phyloP scores from a whole-genome alignment of 2,797 vertebrate species.

The Tragelaphus eurycerus region DNA sequence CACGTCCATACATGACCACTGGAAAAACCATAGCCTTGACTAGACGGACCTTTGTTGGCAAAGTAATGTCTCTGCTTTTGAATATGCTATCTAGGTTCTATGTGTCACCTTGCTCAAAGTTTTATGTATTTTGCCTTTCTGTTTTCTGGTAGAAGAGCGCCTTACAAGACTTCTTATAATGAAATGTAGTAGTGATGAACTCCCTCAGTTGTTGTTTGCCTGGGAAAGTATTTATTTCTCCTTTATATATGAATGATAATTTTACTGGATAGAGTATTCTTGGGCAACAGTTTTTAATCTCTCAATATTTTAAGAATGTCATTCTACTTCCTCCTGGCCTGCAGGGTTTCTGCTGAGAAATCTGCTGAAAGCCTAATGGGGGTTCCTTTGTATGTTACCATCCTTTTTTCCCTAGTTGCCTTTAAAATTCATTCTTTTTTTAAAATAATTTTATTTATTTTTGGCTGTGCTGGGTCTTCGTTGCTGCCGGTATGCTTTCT shows the following conservation, averaged over 20 bases:
- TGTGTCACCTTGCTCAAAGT: neutral
- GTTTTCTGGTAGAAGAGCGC: neutral
- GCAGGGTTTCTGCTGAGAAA: neutral
- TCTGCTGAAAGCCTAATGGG: neutral
- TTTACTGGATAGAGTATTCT: neutral
- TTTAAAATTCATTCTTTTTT: neutral
- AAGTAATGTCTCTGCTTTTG: too few species aligned
- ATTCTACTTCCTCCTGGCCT: neutral
- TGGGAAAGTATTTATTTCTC: neutral
- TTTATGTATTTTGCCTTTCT: neutral
- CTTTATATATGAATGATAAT: neutral
- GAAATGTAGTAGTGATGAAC: neutral
- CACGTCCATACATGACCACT: too few species aligned
- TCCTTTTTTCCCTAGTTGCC: neutral
- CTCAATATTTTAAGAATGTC: neutral
- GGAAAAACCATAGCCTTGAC: too few species aligned
- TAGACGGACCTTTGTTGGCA: too few species aligned
- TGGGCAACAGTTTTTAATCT: neutral
- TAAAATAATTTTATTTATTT: neutral
- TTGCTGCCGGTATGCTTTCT: neutral
- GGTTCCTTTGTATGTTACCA: neutral
- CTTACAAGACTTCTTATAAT: neutral
- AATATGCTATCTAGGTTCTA: neutral
- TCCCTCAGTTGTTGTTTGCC: neutral
- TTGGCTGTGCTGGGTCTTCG: neutral